Evolutionary conservation across 2,113 vertebrate genomes (phyloP), one percentile per base, ranked within the genome.

Genomic region (Tychaedon coryphoeus): DNA sequence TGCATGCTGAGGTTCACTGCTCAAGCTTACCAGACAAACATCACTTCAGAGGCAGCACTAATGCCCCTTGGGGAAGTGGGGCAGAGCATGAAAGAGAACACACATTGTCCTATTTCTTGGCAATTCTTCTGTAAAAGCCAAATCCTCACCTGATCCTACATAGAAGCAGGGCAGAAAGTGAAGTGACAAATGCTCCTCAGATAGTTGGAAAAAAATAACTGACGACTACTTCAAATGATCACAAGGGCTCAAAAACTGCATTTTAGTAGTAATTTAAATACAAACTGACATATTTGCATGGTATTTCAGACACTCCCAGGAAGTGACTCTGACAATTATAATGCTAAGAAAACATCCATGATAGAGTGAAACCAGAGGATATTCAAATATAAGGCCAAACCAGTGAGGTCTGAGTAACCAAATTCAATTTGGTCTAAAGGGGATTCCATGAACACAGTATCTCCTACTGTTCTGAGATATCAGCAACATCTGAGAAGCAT

Each of bases 261-360:
- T 93, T 89, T 87, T 70, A 72, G 62, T 40, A 69, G 50, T 66
- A 80, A 58, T 78, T 80, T 86, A 93, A 94, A 86, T 88, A 88
- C 24, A 54, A 91, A 70, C 64, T 51, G 43, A 76, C 26, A 47
- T 47, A 66, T 82, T 65, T 91, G 28, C 50, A 66, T 60, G 54
- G n/a, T 62, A 54, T 72, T 82, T 91, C 84, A 75, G 71, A 90
- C 42, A 62, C 33, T 95, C 62, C 38, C 62, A 89, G 13, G 70
- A 88, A 86, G 51, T 43, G 29, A 48, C 58, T 93, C 40, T 86
- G 67, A 75, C 50, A 65, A 69, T 51, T 78, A 1, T 43, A 83
- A 65, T 1, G 6, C 71, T 53, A 72, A 53, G 50, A 72, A 69
- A 69, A 34, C 24, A 86, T 33, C 40, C 71, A 28, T 48, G 57